A percentile compares a stretch with the other conserved stretches of the same genome.
These are phyloP conservation scores for Ctenopoma kingsleyae DNA, from an alignment of 2,797 vertebrate genomes.

Conservation along the genomic window DNA sequence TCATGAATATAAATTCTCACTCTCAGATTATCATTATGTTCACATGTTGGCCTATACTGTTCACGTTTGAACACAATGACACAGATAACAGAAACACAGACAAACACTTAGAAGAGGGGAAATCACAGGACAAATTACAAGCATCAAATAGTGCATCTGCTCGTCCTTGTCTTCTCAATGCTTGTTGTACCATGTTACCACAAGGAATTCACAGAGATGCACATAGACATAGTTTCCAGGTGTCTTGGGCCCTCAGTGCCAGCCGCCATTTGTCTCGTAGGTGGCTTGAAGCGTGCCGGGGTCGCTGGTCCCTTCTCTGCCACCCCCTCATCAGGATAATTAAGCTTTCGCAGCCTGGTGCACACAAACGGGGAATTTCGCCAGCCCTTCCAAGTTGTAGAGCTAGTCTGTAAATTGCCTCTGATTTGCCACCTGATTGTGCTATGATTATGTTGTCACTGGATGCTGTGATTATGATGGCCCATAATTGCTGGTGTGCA, in stretches of 20 bases:
- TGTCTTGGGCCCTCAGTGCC: slow-evolving; percentile 41
- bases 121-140: slow-evolving; percentile 49
- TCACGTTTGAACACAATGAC: slow-evolving; percentile 9
- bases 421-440: slow-evolving; percentile 84
- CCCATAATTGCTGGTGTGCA: slow-evolving; percentile 81
- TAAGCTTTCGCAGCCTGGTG: slow-evolving; percentile 79
- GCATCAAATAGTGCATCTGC: slow-evolving; percentile 63
- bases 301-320: slow-evolving; percentile 66
- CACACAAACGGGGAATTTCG: slow-evolving; percentile 72
- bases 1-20: slow-evolving; percentile 59
- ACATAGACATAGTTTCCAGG: slow-evolving; percentile 47
- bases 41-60: slow-evolving; percentile 58
- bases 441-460: slow-evolving; percentile 87
- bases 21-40: slow-evolving; percentile 58
- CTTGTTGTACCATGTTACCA: slow-evolving; percentile 39
- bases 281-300: slow-evolving; percentile 49
- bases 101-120: slow-evolving; percentile 28
- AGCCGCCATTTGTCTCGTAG: slow-evolving; percentile 53
- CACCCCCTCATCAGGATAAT: slow-evolving; percentile 83
- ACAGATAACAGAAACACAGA: background rate
- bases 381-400: slow-evolving; percentile 76
- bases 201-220: slow-evolving; percentile 33
- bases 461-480: slow-evolving; percentile 85
- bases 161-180: slow-evolving; percentile 65
- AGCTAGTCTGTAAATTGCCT: slow-evolving; percentile 83